Conservation (phyloP, 2,113 vertebrate genomes). For the Peromyscus polionotus region DNA sequence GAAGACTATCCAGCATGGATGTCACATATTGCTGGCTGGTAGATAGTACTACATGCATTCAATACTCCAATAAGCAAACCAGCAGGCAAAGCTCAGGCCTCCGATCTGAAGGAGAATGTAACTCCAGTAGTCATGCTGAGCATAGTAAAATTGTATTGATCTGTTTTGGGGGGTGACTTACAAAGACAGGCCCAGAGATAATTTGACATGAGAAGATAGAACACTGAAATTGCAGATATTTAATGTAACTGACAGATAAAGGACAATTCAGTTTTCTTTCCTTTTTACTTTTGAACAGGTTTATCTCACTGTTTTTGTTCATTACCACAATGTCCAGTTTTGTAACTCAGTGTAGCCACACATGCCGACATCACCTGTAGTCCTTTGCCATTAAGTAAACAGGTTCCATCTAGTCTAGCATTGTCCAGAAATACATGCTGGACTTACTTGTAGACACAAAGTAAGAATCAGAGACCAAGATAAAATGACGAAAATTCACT, state of each 20-base stretch:
- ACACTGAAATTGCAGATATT: neutral
- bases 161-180: neutral
- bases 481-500: constrained; percentile 13
- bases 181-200: neutral
- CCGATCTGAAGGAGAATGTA: neutral
- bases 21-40: neutral
- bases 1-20: neutral
- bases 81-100: neutral
- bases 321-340: neutral
- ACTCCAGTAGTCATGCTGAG: neutral
- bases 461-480: neutral
- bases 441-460: neutral
- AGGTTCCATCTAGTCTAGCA: neutral
- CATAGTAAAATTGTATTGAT: neutral
- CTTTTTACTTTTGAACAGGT: neutral
- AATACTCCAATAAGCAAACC: neutral
- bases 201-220: neutral
- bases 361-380: neutral
- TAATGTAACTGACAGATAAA: neutral
- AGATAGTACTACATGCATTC: neutral
- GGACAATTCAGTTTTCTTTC: neutral
- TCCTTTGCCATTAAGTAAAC: constrained; percentile 8
- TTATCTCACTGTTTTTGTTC: neutral
- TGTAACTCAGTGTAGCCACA: neutral
- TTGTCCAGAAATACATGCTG: neutral